Evolutionary conservation across 2,888 invertebrate species (phyloP), one percentile per base, ranked within the genome.

Genomic region (Drosophila hamatofila): DNA sequence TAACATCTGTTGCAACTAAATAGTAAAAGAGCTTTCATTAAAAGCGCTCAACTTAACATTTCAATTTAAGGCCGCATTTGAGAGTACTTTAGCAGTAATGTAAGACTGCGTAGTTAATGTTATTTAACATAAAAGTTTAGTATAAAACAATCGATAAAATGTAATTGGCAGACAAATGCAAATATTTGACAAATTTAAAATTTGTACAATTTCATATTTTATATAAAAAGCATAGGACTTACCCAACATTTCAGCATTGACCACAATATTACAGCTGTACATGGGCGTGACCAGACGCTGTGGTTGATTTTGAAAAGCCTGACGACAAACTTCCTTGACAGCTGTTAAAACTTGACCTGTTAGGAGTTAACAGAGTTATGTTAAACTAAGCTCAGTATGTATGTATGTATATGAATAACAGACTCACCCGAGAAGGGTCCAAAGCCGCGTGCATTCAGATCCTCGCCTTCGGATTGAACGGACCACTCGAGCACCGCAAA

Each of bases 281-380:
- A 99, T 98, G 6, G 99, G 99, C 2, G 97, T 97, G 94, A 99
- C 97, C 30, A 99, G 93, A 54, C 99, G 94, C 91, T 97, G 97
- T 0, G 97, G 96, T 90, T 97, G 97, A 56, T 96, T 95, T 91
- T 97, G 97, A 91, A 99, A 97, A 0, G 98, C 97, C 91, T 95
- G 96, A 39, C 96, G 94, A 91, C 98, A 98, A 0, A 96, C 97
- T 75, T 98, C 97, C 91, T 97, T 98, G 39, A 96, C 96, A 8
- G 96, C 95, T n/a, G 97, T 97, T 94, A 98, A 96, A 68, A 98
- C 95, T 94, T 98, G 98, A 65, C 98, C 98, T 93, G 94, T 46
- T 33, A 3, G 0, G 1, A 11, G 7, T 27, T 30, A 16, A 33
- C 14, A 30, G 0, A 30, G 30, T 1, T n/a, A 57, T 54, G 18